Evolutionary conservation across 2,113 vertebrate genomes (phyloP).

Genomic region (Oryzias woworae): DNA sequence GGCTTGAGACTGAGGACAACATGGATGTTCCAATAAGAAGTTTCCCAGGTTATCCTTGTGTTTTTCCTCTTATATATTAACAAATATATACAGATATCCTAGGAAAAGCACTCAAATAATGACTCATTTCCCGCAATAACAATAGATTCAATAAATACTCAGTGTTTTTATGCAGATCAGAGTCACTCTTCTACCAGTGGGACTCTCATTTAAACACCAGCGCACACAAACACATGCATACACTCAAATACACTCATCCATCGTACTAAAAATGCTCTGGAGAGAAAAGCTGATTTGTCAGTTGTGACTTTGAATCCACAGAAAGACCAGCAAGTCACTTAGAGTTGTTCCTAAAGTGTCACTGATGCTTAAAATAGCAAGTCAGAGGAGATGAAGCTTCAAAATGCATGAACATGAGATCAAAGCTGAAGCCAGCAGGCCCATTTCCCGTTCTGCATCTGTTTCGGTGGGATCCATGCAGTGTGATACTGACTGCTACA

Average conservation of each 20-base stretch:
- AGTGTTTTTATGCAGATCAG: conserved; percentile 72
- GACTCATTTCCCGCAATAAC: conserved; percentile 69
- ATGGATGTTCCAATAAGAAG: conserved; percentile 45
- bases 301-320: conserved; percentile 18
- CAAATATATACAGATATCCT: conserved; percentile 71
- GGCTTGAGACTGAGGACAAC: conserved; percentile 49
- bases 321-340: conserved; percentile 10
- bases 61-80: conserved; percentile 58
- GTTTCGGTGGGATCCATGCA: conserved; percentile 14
- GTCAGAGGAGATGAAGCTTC: conserved; percentile 29
- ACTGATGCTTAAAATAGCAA: conserved; percentile 30
- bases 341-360: conserved; percentile 40
- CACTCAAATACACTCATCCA: conserved; percentile 16
- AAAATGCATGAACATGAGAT: conserved; percentile 2
- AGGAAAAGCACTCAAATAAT: conserved; percentile 56
- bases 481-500: conserved; percentile 26
- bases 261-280: conserved; percentile 34
- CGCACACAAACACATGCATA: conserved; percentile 29
- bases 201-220: conserved; percentile 66
- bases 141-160: conserved; percentile 83
- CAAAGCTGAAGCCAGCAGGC: conserved; percentile 25
- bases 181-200: conserved; percentile 62
- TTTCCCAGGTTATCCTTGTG: conserved; percentile 48
- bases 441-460: conserved; percentile 17
- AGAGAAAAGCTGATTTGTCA: conserved; percentile 47